Conservation (phyloP, 1,140 invertebrate species). For the Brachionus manjavacas region DNA sequence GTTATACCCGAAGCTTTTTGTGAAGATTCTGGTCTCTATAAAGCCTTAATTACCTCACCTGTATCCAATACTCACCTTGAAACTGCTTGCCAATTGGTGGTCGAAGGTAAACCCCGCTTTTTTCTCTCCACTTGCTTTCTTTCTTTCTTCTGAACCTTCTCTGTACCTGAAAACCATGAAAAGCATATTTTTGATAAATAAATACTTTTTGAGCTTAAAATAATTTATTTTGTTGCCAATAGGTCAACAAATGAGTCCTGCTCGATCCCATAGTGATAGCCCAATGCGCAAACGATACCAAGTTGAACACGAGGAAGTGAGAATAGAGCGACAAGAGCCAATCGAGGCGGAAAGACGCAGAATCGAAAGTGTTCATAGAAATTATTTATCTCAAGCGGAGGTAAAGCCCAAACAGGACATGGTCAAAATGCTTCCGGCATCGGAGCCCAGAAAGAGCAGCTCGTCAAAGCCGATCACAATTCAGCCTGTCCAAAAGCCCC, state of each 20-base stretch:
- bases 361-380: neutral
- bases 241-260: slow-evolving; percentile 26
- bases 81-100: slow-evolving; percentile 7
- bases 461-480: slow-evolving; percentile 36
- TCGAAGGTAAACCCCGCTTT: slow-evolving; percentile 23
- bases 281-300: neutral
- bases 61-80: slow-evolving; percentile 17
- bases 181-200: no score
- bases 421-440: slow-evolving; percentile 19
- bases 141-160: no score
- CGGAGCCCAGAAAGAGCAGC: slow-evolving; percentile 14
- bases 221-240: neutral
- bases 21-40: slow-evolving; percentile 81
- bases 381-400: slow-evolving; percentile 21
- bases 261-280: slow-evolving; percentile 34
- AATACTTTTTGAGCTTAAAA: neutral
- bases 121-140: neutral
- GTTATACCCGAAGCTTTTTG: slow-evolving; percentile 88
- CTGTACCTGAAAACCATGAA: no score
- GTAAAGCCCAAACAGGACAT: slow-evolving; percentile 5
- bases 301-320: neutral
- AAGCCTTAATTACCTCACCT: slow-evolving; percentile 34
- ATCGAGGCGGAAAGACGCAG: neutral
- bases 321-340: neutral
- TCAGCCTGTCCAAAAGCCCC: slow-evolving; percentile 18